A percentile compares a stretch with the other conserved stretches of the same genome.
phyloP scores from a whole-genome alignment of 2,113 vertebrate genomes.

The Manacus vitellinus region DNA sequence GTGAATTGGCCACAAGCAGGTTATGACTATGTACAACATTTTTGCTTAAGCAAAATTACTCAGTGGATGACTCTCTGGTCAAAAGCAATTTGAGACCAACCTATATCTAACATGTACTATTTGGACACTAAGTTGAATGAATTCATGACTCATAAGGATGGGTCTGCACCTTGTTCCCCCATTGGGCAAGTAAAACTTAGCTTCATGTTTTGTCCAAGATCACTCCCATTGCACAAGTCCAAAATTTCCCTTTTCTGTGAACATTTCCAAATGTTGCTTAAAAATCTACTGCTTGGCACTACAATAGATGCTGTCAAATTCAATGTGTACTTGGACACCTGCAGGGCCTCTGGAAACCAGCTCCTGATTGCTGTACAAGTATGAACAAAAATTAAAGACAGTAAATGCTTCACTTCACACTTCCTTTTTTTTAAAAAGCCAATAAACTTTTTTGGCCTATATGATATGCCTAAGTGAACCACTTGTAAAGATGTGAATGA shows the following conservation, averaged over 20 bases:
- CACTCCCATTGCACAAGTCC: not conserved
- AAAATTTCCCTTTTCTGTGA: not conserved
- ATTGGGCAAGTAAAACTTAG: not conserved
- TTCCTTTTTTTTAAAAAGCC: constrained; percentile 40
- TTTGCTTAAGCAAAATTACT: not conserved
- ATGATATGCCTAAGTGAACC: not conserved
- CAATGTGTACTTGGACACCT: not conserved
- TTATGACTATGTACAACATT: not conserved
- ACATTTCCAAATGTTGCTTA: not conserved
- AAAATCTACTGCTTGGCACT: constrained; percentile 1
- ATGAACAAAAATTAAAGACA: not conserved
- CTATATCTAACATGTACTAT: not conserved
- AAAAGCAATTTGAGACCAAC: not conserved
- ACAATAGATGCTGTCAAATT: not conserved
- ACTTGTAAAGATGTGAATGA: constrained; percentile 11
- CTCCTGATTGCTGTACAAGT: not conserved
- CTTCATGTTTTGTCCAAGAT: not conserved
- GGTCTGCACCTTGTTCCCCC: not conserved
- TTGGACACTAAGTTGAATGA: not conserved
- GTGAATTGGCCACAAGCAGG: not conserved
- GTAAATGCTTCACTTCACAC: constrained; percentile 57
- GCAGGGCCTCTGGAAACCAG: constrained; percentile 31
- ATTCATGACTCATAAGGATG: not conserved
- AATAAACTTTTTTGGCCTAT: not conserved
- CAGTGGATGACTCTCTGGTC: not conserved